Conservation (phyloP, 2,888 invertebrate species). For the Phrixothrix hirtus region DNA sequence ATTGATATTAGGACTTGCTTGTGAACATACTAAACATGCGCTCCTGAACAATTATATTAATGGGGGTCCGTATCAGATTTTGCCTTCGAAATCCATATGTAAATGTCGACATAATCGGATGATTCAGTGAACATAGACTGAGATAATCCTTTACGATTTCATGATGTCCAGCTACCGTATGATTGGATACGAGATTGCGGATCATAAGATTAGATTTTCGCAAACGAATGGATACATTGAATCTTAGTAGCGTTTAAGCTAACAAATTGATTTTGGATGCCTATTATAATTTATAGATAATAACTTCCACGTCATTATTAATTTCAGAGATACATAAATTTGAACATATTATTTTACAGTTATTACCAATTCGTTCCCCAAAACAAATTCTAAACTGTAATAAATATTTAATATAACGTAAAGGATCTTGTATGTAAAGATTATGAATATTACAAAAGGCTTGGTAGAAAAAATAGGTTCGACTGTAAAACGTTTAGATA, state of each 20-base stretch:
- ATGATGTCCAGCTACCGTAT: slow-evolving; percentile 17
- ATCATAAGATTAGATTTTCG: slow-evolving; percentile 16
- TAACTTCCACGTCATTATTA: too few relatives aligned
- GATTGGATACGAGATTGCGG: slow-evolving; percentile 16
- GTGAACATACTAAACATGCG: slow-evolving; percentile 6
- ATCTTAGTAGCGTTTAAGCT: slow-evolving; percentile 2
- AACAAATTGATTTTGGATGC: slow-evolving; percentile 4
- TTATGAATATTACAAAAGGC: too few relatives aligned
- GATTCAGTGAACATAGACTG: slow-evolving; percentile 21
- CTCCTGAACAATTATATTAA: slow-evolving; percentile 23
- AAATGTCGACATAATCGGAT: slow-evolving; percentile 20
- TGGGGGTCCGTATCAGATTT: slow-evolving; percentile 16
- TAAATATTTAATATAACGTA: too few relatives aligned
- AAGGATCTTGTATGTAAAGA: too few relatives aligned
- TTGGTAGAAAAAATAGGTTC: too few relatives aligned
- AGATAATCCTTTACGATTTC: slow-evolving; percentile 19
- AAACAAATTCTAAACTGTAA: too few relatives aligned
- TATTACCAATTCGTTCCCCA: too few relatives aligned
- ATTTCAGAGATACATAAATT: too few relatives aligned
- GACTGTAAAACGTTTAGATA: too few relatives aligned
- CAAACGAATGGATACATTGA: slow-evolving; percentile 1
- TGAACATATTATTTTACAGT: too few relatives aligned
- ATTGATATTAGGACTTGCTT: slow-evolving; percentile 4
- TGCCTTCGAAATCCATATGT: slow-evolving; percentile 21
- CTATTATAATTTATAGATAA: too few relatives aligned